phyloP scores from a whole-genome alignment of 1,140 invertebrate genomes.

The Drosophila virilis region DNA sequence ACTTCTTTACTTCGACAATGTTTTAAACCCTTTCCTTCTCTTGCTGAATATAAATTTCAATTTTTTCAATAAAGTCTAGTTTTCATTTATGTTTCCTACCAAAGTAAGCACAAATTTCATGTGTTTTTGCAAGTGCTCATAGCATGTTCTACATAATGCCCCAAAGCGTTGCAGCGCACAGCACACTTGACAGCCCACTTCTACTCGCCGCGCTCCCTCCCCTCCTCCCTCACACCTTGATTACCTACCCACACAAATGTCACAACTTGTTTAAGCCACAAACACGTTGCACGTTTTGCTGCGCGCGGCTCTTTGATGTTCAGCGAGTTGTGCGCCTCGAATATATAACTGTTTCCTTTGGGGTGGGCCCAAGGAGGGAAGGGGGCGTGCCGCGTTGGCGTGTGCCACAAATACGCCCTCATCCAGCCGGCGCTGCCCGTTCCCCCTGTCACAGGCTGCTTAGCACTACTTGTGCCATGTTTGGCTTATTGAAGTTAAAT shows the following conservation, averaged over 20 bases:
- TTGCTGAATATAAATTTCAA: too few species aligned
- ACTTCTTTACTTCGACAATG: too few species aligned
- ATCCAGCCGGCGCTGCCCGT: constrained; percentile 5
- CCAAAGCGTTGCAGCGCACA: background rate
- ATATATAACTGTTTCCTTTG: constrained; percentile 44
- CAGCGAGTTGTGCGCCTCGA: constrained; percentile 58
- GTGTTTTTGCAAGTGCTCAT: background rate
- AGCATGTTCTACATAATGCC: constrained; percentile 3
- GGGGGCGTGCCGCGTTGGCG: constrained; percentile 44
- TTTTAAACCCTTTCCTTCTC: too few species aligned
- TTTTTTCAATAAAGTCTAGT: too few species aligned
- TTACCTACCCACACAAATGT: constrained; percentile 36
- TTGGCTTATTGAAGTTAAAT: constrained; percentile 72
- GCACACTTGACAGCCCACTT: background rate
- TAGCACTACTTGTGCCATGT: constrained; percentile 5
- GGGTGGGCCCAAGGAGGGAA: background rate
- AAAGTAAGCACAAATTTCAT: constrained; percentile 1
- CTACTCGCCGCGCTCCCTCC: background rate
- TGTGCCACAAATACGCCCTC: constrained; percentile 18
- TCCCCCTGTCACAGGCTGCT: background rate
- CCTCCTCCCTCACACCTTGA: background rate
- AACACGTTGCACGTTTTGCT: constrained; percentile 45
- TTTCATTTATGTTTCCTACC: background rate
- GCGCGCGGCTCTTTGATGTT: constrained; percentile 62
- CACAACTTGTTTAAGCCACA: constrained; percentile 64